Evolutionary conservation across 2,113 vertebrate genomes (phyloP).

Genomic region (Synodontis membranacea): DNA sequence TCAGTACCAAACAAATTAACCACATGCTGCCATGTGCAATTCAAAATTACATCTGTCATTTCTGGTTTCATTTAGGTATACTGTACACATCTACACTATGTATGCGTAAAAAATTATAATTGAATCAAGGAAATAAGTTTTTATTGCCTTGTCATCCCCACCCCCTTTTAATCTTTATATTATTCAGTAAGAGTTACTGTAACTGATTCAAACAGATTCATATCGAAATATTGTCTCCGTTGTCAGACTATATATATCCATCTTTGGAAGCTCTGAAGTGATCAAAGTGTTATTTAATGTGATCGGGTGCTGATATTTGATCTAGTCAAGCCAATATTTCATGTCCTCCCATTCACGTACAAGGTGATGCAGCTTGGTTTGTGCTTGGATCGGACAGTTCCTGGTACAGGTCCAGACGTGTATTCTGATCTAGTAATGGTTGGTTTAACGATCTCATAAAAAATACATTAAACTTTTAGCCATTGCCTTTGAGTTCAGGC

Average conservation of each 20-base stretch:
- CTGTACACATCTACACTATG: not conserved
- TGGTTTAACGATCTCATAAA: not conserved
- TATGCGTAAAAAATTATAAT: conserved; percentile 17
- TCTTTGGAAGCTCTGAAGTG: not conserved
- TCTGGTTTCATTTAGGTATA: not conserved
- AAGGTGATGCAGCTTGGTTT: too few relatives aligned
- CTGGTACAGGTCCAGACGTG: not conserved
- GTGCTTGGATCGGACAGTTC: not conserved
- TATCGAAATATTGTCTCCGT: not conserved
- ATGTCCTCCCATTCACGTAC: too few relatives aligned
- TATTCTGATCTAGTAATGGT: not conserved
- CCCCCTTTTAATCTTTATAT: not conserved
- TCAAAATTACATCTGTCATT: not conserved
- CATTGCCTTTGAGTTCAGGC: not conserved
- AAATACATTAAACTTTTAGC: not conserved
- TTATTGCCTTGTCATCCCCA: not conserved
- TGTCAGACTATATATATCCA: not conserved
- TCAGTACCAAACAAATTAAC: not conserved
- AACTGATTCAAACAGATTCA: not conserved
- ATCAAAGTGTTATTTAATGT: not conserved
- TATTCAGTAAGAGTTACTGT: not conserved
- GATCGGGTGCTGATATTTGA: not conserved
- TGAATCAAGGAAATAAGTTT: conserved; percentile 7
- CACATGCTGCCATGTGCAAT: not conserved
- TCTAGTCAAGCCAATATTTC: not conserved